phyloP scores from a whole-genome alignment of 2,888 invertebrate genomes.

The Netelia inedita region DNA sequence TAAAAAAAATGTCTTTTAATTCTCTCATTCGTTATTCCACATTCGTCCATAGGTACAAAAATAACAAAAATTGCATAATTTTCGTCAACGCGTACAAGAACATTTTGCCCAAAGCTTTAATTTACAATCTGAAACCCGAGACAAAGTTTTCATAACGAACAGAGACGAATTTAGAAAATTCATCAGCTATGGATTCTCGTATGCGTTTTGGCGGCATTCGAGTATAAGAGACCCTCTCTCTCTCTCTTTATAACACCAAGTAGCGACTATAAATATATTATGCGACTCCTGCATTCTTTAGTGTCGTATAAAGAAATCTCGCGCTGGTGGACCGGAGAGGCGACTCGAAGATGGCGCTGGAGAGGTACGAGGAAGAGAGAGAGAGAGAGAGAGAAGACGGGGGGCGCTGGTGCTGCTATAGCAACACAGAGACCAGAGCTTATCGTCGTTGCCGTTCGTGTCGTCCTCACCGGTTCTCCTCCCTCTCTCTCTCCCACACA shows the following conservation, averaged over 20 bases:
- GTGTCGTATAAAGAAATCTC: constrained; percentile 13
- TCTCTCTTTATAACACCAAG: not conserved
- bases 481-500: not conserved
- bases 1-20: not conserved
- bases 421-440: not conserved
- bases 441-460: constrained; percentile 1
- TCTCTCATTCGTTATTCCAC: not conserved
- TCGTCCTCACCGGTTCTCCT: not conserved
- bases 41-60: not conserved
- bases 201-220: not conserved
- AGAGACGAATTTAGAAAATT: too few species aligned
- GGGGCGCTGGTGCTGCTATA: not conserved
- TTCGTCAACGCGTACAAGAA: not conserved
- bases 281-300: constrained; percentile 32
- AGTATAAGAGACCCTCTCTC: not conserved
- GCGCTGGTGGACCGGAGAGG: not conserved
- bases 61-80: not conserved
- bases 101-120: too few species aligned
- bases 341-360: not conserved
- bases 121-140: too few species aligned
- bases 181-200: too few species aligned
- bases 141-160: too few species aligned
- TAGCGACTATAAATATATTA: constrained; percentile 48
- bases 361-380: not conserved
- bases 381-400: not conserved